Conservation (phyloP, 1,140 invertebrate genomes). For the Drusus annulatus region DNA sequence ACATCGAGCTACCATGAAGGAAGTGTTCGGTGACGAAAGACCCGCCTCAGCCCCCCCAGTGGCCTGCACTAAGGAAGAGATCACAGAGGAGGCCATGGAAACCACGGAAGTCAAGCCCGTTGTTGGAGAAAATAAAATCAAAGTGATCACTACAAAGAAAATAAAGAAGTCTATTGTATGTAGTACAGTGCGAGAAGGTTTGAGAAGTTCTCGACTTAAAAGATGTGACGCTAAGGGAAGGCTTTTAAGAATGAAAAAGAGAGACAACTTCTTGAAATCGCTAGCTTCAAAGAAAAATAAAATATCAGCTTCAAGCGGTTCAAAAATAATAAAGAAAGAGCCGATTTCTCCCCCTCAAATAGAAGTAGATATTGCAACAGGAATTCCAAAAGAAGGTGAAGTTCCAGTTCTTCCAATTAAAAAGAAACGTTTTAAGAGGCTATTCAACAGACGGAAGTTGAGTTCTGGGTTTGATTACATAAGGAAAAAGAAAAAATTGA, state of each 20-base stretch:
- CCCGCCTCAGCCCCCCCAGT: constrained; percentile 77
- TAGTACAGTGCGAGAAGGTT: constrained; percentile 71
- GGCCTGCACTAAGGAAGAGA: constrained; percentile 64
- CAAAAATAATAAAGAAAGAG: constrained; percentile 48
- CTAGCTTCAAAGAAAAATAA: constrained; percentile 67
- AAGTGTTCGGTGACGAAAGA: constrained; percentile 83
- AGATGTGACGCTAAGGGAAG: constrained; percentile 75
- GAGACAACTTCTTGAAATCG: constrained; percentile 73
- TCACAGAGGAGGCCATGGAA: constrained; percentile 61
- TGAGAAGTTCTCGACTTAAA: constrained; percentile 73
- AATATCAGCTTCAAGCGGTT: constrained; percentile 18
- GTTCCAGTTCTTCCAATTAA: constrained; percentile 39
- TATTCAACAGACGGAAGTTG: constrained; percentile 70
- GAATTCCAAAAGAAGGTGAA: constrained; percentile 58
- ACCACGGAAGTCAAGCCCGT: constrained; percentile 26
- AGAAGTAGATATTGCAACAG: constrained; percentile 60
- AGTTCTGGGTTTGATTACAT: constrained; percentile 89
- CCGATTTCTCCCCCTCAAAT: not conserved
- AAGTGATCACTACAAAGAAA: constrained; percentile 51
- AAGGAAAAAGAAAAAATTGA: constrained; percentile 84
- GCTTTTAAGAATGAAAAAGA: constrained; percentile 70
- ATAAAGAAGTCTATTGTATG: constrained; percentile 53
- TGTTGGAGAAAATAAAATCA: constrained; percentile 33
- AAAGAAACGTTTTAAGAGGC: constrained; percentile 65
- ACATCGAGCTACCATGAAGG: constrained; percentile 83